A percentile compares a stretch with the other conserved stretches of the same genome.
These are phyloP conservation scores for Megalonaias nervosa DNA, from an alignment of 1,140 invertebrate genomes.

Conservation along the genomic window DNA sequence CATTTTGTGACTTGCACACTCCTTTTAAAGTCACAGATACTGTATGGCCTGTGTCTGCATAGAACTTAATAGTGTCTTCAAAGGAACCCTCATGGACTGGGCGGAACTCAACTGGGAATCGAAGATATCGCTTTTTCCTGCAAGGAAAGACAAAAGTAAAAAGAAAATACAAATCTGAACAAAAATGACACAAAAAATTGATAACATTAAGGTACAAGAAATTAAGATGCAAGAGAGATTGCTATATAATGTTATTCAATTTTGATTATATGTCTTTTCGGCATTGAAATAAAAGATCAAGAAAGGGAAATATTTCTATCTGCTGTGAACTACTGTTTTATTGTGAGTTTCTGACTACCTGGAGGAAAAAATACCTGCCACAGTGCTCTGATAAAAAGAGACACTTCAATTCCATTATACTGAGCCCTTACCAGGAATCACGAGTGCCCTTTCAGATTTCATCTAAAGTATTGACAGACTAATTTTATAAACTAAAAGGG, in stretches of 20 bases:
- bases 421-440: too few relatives aligned
- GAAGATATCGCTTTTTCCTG: constrained; percentile 28
- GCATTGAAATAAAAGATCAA: neutral
- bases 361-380: too few relatives aligned
- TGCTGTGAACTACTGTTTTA: neutral
- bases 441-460: too few relatives aligned
- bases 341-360: too few relatives aligned
- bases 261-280: neutral
- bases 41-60: neutral
- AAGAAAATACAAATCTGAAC: neutral
- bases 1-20: too few relatives aligned
- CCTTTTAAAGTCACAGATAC: too few relatives aligned
- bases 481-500: too few relatives aligned
- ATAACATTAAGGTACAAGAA: neutral
- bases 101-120: constrained; percentile 24
- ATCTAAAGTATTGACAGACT: too few relatives aligned
- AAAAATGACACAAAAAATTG: neutral
- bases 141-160: constrained; percentile 3
- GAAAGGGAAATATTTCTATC: neutral
- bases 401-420: too few relatives aligned
- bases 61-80: constrained; percentile 12
- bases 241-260: neutral
- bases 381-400: too few relatives aligned
- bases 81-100: constrained; percentile 10
- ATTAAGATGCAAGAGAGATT: neutral